phyloP scores from a whole-genome alignment of 92 coral and sea anemone genomes.

The Diadumene lineata region DNA sequence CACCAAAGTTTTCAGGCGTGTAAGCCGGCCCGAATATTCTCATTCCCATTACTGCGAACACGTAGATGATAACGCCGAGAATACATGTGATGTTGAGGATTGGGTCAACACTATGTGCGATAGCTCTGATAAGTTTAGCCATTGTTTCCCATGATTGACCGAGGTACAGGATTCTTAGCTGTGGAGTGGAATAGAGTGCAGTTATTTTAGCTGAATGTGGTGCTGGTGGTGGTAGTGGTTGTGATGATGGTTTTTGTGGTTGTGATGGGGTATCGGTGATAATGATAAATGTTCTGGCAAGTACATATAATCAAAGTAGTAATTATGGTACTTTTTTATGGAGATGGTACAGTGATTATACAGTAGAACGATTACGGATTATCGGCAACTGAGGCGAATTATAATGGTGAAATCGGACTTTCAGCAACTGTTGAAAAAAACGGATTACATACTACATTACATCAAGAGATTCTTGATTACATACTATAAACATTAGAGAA shows the following conservation, averaged over 20 bases:
- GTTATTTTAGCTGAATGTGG: no score
- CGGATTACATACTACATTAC: no score
- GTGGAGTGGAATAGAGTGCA: background rate
- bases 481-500: no score
- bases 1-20: constrained; percentile 64
- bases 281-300: no score
- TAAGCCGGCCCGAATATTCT: constrained; percentile 73
- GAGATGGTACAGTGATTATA: background rate
- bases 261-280: no score
- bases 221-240: background rate
- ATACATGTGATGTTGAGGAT: constrained; percentile 77
- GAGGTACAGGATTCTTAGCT: constrained; percentile 75
- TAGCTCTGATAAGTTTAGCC: constrained; percentile 73
- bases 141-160: constrained; percentile 85
- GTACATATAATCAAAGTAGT: no score
- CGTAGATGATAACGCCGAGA: constrained; percentile 65
- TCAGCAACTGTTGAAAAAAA: no score
- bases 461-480: no score
- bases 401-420: background rate
- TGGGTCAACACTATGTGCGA: constrained; percentile 80
- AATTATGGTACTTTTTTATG: no score
- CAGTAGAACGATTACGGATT: background rate
- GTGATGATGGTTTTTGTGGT: background rate
- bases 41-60: constrained; percentile 78
- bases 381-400: background rate